Percentiles rank a stretch among this genome's conserved stretches.
phyloP scores from a whole-genome alignment of 1,140 invertebrate species.

The Hyposmocoma kahamanoa region DNA sequence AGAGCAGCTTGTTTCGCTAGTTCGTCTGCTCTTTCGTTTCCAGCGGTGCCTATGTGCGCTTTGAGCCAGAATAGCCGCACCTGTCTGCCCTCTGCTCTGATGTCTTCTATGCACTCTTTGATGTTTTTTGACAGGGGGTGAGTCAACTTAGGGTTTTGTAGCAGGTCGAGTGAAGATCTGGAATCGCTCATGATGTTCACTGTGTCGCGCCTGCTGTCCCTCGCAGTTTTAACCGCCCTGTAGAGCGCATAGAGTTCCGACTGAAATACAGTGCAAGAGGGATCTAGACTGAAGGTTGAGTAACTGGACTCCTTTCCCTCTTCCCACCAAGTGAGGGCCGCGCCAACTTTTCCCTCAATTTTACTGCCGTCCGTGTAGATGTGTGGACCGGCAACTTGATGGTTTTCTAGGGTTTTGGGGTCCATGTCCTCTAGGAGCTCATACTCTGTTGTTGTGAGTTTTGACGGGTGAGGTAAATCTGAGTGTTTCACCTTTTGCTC shows the following conservation, averaged over 20 bases:
- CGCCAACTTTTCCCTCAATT: no score
- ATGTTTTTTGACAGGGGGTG: conserved; percentile 10
- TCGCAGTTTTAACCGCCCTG: conserved; percentile 6
- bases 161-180: conserved; percentile 18
- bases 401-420: neutral
- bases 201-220: neutral
- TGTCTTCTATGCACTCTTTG: neutral
- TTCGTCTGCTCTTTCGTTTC: no score
- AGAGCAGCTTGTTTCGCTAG: no score
- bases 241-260: conserved; percentile 18
- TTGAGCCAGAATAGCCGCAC: conserved; percentile 11
- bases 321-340: conserved; percentile 23
- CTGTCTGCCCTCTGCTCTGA: conserved; percentile 1
- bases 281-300: conserved; percentile 16
- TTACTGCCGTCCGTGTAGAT: conserved; percentile 28
- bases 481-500: no score
- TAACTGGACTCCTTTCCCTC: conserved; percentile 10
- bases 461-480: conserved; percentile 7
- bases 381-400: conserved; percentile 10
- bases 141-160: conserved; percentile 3
- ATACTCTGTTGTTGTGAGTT: neutral
- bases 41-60: no score
- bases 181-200: conserved; percentile 20
- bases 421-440: conserved; percentile 9
- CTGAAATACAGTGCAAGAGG: conserved; percentile 26